Evolutionary conservation across 1,140 invertebrate species (phyloP).

Genomic region (Megathymus violae): DNA sequence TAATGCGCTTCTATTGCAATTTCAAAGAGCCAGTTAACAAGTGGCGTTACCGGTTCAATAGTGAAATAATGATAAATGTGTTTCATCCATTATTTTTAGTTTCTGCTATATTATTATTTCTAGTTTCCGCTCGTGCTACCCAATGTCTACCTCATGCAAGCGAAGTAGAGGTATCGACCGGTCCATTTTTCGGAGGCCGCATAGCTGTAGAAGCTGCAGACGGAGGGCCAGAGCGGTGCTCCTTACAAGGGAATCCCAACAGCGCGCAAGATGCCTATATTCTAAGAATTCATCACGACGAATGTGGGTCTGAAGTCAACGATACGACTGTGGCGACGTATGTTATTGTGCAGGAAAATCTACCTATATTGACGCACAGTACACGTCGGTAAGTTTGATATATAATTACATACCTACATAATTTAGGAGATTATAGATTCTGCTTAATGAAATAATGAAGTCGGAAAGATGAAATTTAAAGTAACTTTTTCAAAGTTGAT

Average conservation of each 20-base stretch:
- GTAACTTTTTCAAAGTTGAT: no score
- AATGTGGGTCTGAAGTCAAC: constrained; percentile 90
- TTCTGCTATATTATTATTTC: constrained; percentile 14
- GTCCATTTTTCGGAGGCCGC: constrained; percentile 89
- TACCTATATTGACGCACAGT: constrained; percentile 91
- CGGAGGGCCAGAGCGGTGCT: constrained; percentile 84
- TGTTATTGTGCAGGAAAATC: constrained; percentile 91
- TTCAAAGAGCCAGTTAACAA: no score
- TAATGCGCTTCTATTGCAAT: no score
- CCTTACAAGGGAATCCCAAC: constrained; percentile 85
- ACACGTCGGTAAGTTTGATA: constrained; percentile 84
- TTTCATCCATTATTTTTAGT: constrained; percentile 7
- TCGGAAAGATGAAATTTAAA: no score
- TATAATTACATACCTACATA: neutral
- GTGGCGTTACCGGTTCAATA: no score
- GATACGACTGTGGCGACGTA: constrained; percentile 90
- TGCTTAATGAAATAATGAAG: no score
- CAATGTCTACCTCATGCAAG: constrained; percentile 90
- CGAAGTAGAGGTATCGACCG: constrained; percentile 91
- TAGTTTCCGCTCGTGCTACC: constrained; percentile 90
- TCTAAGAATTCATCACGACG: constrained; percentile 88
- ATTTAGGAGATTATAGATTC: no score
- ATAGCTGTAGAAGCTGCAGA: constrained; percentile 89
- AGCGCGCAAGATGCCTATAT: constrained; percentile 89
- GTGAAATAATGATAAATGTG: no score